Percentiles rank a stretch among this genome's conserved stretches.
phyloP scores from a whole-genome alignment of 2,113 vertebrate species.

The Oceanites oceanicus region DNA sequence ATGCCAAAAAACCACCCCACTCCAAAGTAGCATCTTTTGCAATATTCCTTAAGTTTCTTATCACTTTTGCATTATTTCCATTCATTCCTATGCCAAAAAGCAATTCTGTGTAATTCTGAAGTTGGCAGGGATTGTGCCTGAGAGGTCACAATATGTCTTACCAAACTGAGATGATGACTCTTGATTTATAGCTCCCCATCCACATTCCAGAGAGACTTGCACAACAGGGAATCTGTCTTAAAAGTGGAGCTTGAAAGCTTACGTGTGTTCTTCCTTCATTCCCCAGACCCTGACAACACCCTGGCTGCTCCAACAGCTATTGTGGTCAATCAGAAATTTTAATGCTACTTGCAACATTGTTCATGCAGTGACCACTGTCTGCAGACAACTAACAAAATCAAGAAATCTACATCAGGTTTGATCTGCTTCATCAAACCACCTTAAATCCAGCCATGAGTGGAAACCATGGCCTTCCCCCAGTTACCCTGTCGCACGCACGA shows the following conservation, averaged over 20 bases:
- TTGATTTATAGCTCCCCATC: not conserved
- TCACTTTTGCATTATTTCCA: not conserved
- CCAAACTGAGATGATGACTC: not conserved
- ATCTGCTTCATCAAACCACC: not conserved
- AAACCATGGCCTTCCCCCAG: not conserved
- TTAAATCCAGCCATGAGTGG: not conserved
- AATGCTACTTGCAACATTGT: not conserved
- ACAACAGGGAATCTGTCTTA: not conserved
- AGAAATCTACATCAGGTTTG: not conserved
- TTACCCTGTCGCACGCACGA: fast-evolving
- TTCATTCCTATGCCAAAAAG: not conserved
- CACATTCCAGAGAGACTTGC: not conserved
- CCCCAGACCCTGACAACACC: not conserved
- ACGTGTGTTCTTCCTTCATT: not conserved
- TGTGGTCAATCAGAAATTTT: not conserved
- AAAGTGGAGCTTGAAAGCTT: not conserved
- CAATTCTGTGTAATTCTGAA: not conserved
- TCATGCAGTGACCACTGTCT: not conserved
- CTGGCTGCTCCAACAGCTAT: not conserved
- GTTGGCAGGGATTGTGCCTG: not conserved
- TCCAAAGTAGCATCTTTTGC: not conserved
- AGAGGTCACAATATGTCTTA: not conserved
- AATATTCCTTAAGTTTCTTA: not conserved
- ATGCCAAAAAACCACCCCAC: not conserved
- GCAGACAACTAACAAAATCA: not conserved